phyloP scores from a whole-genome alignment of 2,797 vertebrate species.

The Vireo griseus region DNA sequence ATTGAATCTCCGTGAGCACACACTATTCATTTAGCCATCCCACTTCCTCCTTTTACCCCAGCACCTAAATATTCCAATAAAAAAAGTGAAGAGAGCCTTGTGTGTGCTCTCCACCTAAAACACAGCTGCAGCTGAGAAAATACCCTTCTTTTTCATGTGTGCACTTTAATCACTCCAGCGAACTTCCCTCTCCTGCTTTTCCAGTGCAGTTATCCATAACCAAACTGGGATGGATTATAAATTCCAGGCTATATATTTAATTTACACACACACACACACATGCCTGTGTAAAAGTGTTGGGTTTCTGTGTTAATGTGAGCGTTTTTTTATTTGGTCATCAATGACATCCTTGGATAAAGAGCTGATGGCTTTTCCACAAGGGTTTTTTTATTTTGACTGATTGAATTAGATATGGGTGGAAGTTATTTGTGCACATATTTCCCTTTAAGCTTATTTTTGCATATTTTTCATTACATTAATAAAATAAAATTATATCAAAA shows the following conservation, averaged over 20 bases:
- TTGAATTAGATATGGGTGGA: not conserved
- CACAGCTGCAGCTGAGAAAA: conserved; percentile 69
- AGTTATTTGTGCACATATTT: not conserved
- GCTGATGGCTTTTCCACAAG: not conserved
- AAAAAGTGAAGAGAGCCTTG: conserved; percentile 64
- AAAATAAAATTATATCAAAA: not conserved
- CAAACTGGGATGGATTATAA: not conserved
- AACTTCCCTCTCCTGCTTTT: conserved; percentile 37
- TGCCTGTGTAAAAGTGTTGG: not conserved
- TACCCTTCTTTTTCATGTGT: conserved; percentile 58
- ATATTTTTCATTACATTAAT: not conserved
- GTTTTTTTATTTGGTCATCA: not conserved
- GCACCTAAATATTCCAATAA: conserved; percentile 58
- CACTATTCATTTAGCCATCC: conserved; percentile 53
- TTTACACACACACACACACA: not conserved
- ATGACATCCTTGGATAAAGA: not conserved
- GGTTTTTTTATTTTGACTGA: not conserved
- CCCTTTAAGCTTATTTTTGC: not conserved
- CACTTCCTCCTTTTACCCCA: conserved; percentile 48
- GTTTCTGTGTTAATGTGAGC: not conserved
- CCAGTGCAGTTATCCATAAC: conserved; percentile 8
- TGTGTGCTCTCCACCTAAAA: conserved; percentile 60
- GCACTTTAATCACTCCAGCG: conserved; percentile 26
- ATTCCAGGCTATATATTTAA: conserved; percentile 12
- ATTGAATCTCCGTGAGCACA: conserved; percentile 47